Conservation (phyloP, 2,888 invertebrate species). For the Amblyjoppa fuscipennis region DNA sequence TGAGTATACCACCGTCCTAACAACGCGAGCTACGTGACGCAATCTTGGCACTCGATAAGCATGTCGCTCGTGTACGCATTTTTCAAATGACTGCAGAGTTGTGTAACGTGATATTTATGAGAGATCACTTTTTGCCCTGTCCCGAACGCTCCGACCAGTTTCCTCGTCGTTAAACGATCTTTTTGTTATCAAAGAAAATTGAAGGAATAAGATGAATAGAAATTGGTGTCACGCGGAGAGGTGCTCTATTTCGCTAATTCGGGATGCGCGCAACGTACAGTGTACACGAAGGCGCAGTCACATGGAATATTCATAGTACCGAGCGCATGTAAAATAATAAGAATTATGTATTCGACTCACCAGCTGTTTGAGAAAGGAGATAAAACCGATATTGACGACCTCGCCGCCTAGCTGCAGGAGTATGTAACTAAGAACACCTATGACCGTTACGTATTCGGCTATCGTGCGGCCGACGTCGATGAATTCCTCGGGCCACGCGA, state of each 20-base stretch:
- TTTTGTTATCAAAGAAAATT: not conserved
- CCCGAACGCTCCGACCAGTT: not conserved
- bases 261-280: not conserved
- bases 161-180: not conserved
- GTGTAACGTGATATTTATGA: conserved; percentile 10
- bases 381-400: conserved; percentile 96
- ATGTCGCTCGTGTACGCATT: conserved; percentile 8
- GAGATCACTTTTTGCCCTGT: not conserved
- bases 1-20: not conserved
- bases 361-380: conserved; percentile 96
- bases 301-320: conserved; percentile 21
- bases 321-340: not conserved
- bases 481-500: conserved; percentile 87
- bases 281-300: not conserved
- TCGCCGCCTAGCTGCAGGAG: conserved; percentile 97
- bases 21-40: conserved; percentile 29
- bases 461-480: conserved; percentile 85
- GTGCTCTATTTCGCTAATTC: not conserved
- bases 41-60: conserved; percentile 5
- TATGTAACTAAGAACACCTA: conserved; percentile 95
- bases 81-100: conserved; percentile 8
- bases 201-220: not conserved
- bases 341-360: conserved; percentile 86
- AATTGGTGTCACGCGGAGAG: not conserved
- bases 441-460: conserved; percentile 92